Base-by-base conservation (phyloP, 2,888 invertebrate genomes). In the Xestia ashworthii region DNA sequence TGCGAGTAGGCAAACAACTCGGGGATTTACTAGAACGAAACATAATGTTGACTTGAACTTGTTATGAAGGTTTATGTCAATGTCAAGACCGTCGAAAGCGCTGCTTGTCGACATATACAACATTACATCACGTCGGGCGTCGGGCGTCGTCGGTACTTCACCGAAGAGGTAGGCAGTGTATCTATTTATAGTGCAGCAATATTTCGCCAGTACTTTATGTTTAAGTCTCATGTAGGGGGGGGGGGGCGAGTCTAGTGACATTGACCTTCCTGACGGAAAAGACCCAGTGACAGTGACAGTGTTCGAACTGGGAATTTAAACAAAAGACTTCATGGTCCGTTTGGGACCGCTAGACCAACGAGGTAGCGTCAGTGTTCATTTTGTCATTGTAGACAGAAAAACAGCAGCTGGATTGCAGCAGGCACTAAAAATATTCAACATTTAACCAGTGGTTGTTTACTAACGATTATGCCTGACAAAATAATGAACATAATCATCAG, bases 31-130 rank as follows among this genome's bases (percentile, higher is more conserved):
- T 62, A n/a, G 38, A 66, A 16, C 38, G 78, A 19, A 19, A 3
- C 32, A 14, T 19, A 67, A 46, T 6, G 25, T 32, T 14, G 38
- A 25, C 19, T 60, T 58, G 46, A 78, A 78, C 48, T 58, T 50
- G 50, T 25, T 16, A 11, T 19, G 32, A 69, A 65, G 46, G 32
- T 44, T 38, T 53, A 64, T 22, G 69, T 77, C 50, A 62, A 58
- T 25, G 72, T 70, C 70, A 70, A 78, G 38, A 38, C 12, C 78
- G 46, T 3, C 22, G 44, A n/a, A 44, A 65, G n/a, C 16, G 65
- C 41, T 44, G n/a, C 44, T 65, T 16, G 44, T n/a, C 44, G 11
- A 65, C 44, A 8, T n/a, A 64, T 3, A 44, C 22, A 41, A n/a
- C n/a, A 44, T 65, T 9, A n/a, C n/a, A 44, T 3, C 44, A 25